Evolutionary conservation across 2,888 invertebrate genomes (phyloP).

Genomic region (Pseudococcus jackbeardsleyi): DNA sequence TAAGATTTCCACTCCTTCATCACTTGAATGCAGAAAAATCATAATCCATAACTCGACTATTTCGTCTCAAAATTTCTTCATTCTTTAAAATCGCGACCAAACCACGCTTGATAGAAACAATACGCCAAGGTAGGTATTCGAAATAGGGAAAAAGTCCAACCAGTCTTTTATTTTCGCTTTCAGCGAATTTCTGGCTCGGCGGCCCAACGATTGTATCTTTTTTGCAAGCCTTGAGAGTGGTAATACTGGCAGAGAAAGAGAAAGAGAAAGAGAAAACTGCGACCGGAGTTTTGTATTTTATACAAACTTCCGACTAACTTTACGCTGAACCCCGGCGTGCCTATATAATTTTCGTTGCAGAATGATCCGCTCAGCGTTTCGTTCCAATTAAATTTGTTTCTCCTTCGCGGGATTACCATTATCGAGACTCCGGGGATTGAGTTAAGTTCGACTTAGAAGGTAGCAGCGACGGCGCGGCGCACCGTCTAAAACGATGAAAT

Average conservation of each 20-base stretch:
- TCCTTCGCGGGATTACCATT: constrained; percentile 57
- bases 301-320: constrained; percentile 57
- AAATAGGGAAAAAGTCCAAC: not conserved
- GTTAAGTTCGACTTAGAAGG: constrained; percentile 53
- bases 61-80: too few species aligned
- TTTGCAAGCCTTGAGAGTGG: constrained; percentile 7
- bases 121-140: not conserved
- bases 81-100: too few species aligned
- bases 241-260: not conserved
- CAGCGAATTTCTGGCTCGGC: not conserved
- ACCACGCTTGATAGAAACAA: not conserved
- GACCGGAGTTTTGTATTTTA: constrained; percentile 56
- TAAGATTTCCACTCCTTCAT: too few species aligned
- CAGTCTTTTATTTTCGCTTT: constrained; percentile 23
- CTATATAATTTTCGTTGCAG: constrained; percentile 55
- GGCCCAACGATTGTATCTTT: constrained; percentile 15
- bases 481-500: constrained; percentile 33
- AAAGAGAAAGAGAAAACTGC: constrained; percentile 26
- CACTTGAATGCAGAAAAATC: too few species aligned
- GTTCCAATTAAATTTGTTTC: constrained; percentile 60
- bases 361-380: constrained; percentile 59
- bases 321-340: not conserved
- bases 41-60: too few species aligned
- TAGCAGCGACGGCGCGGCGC: constrained; percentile 22
- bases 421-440: constrained; percentile 59